Evolutionary conservation across 2,888 invertebrate genomes (phyloP), one percentile per base, ranked within the genome.

Genomic region (Artemia sp.): DNA sequence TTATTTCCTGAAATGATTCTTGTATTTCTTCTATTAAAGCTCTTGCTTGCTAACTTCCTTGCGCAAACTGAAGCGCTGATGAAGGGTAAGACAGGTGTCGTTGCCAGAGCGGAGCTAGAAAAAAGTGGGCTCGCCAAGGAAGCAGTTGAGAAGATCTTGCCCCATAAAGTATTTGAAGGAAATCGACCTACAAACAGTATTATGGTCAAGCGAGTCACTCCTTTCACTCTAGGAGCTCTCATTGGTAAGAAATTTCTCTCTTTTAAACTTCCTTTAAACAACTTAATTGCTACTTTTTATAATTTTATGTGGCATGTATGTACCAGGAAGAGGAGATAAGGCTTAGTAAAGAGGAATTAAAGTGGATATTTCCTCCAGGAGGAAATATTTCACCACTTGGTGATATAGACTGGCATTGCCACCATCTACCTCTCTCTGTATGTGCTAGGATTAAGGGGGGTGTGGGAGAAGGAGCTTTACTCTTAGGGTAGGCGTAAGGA

Each of bases 31-130:
- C 14, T n/a, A 38, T 74, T 74, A 38, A 75, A 84, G 84, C 93
- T 97, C 75, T 82, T 98, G 72, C 80, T 96, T 72, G 90, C 97
- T 0, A 99, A 98, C 81, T 98, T 96, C 82, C 82, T 99, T 73
- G 98, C 98, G 12, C 98, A 98, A 81, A 96, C 97, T 0, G 98
- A 98, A 79, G 98, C 98, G 14, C 82, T 98, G 69, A 96, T 97
- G 94, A 88, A 86, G 74, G 88, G 88, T 53, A 86, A 87, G 76
- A 82, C 81, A 7, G 72, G 76, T 24, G 81, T 78, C 2, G 84
- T 88, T 81, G 93, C 92, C 0, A 84, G 85, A 74, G 83, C 81
- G 0, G 96, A 97, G 78, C 80, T 97, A 69, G 82, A 85, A 77
- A 86, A 87, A 74, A 83, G 90, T 0, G 92, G 92, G 12, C 80